Conservation (phyloP, 2,888 invertebrate genomes). For the Parnassius smintheus region DNA sequence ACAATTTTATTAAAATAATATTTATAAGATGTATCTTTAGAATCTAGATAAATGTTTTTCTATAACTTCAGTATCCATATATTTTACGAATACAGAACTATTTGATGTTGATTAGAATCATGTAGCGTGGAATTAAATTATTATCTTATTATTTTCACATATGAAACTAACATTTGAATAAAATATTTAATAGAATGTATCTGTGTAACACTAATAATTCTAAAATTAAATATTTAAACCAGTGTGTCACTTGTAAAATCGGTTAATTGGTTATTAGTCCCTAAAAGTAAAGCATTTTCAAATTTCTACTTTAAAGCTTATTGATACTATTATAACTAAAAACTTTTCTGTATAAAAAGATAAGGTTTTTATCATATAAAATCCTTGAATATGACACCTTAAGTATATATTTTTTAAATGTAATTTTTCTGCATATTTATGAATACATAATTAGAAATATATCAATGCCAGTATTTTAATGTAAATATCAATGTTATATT, state of each 20-base stretch:
- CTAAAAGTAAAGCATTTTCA: not conserved
- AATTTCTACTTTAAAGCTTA: not conserved
- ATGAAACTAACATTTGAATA: slow-evolving; percentile 22
- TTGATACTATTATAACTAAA: not conserved
- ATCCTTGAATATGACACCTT: slow-evolving; percentile 15
- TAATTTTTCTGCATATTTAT: slow-evolving; percentile 28
- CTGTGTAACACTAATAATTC: slow-evolving; percentile 11
- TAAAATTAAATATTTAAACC: slow-evolving; percentile 24
- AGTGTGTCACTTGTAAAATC: slow-evolving; percentile 19
- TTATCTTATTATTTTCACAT: slow-evolving; percentile 17
- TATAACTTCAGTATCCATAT: slow-evolving; percentile 12
- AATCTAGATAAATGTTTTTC: slow-evolving; percentile 11
- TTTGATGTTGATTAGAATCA: slow-evolving; percentile 8
- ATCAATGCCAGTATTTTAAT: slow-evolving; percentile 79
- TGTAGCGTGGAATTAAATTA: slow-evolving; percentile 26
- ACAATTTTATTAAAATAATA: slow-evolving; percentile 38
- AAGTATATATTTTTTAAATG: slow-evolving; percentile 27
- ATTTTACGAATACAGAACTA: slow-evolving; percentile 10
- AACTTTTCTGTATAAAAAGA: slow-evolving; percentile 20
- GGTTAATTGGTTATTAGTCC: not conserved
- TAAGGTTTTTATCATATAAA: slow-evolving; percentile 14
- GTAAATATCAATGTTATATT: slow-evolving; percentile 78
- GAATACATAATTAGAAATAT: slow-evolving; percentile 55
- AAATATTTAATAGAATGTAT: slow-evolving; percentile 13
- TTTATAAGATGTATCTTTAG: slow-evolving; percentile 24